Conservation (phyloP, 2,888 invertebrate genomes). For the Trisateles emortualis region DNA sequence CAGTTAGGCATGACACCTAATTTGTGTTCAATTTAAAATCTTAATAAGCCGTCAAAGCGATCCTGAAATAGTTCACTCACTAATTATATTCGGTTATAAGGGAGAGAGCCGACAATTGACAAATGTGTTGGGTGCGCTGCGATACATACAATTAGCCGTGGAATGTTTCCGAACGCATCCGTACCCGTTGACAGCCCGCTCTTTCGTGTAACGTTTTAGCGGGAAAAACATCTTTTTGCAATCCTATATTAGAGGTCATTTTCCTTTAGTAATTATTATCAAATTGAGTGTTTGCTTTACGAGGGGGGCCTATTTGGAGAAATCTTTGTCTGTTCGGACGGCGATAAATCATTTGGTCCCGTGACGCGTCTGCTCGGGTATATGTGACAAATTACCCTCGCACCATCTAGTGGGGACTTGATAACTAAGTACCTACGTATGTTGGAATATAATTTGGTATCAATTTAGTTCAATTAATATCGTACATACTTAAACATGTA, state of each 20-base stretch:
- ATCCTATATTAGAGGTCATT: constrained; percentile 65
- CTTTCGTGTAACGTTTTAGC: constrained; percentile 68
- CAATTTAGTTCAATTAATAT: not conserved
- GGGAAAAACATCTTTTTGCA: constrained; percentile 71
- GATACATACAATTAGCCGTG: constrained; percentile 83
- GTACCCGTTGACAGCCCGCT: constrained; percentile 62
- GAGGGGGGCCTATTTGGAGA: constrained; percentile 78
- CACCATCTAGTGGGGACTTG: constrained; percentile 65
- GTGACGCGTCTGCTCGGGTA: constrained; percentile 73
- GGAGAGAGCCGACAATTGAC: constrained; percentile 81
- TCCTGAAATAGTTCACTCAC: constrained; percentile 80
- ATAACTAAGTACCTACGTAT: constrained; percentile 49
- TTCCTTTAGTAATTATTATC: constrained; percentile 69
- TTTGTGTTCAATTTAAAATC: constrained; percentile 85
- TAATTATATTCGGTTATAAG: constrained; percentile 78
- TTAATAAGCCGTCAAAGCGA: constrained; percentile 86
- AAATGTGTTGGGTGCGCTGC: constrained; percentile 79
- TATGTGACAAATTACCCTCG: constrained; percentile 81
- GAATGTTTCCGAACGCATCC: constrained; percentile 77
- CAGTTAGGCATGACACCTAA: constrained; percentile 83
- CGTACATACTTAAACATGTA: too few species aligned
- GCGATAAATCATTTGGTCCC: constrained; percentile 80
- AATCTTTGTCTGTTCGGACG: constrained; percentile 73
- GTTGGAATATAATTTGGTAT: constrained; percentile 49
- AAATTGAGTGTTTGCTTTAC: constrained; percentile 79